These are phyloP conservation scores for Ypsolopha scabrella DNA, from an alignment of 2,888 invertebrate species.

Conservation along the genomic window DNA sequence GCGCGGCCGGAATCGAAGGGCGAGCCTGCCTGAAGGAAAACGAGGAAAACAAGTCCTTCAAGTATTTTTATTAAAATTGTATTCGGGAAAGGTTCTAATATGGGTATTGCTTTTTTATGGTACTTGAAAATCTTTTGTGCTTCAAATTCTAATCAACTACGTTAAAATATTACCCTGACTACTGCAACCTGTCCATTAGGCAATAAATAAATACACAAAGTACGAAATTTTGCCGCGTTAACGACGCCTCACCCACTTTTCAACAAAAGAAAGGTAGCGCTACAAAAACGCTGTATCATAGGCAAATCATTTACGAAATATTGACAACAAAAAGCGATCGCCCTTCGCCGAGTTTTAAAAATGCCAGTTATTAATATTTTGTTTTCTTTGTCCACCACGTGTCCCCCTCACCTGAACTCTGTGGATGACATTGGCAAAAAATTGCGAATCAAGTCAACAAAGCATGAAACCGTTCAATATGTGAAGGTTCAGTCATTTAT, in stretches of 20 bases:
- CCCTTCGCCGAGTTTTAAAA: slow-evolving; percentile 53
- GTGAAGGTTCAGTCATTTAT: slow-evolving; percentile 29
- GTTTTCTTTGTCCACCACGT: slow-evolving; percentile 66
- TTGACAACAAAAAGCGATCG: slow-evolving; percentile 64
- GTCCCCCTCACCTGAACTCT: slow-evolving; percentile 65
- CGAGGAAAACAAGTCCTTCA: too few species aligned
- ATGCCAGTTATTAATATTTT: slow-evolving; percentile 67
- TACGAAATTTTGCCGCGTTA: slow-evolving; percentile 39
- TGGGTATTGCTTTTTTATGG: too few species aligned
- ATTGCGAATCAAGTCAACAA: slow-evolving; percentile 16
- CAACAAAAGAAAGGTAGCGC: slow-evolving; percentile 44
- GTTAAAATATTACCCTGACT: slow-evolving; percentile 13
- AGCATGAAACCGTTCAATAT: slow-evolving; percentile 26
- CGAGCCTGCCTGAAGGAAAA: not conserved
- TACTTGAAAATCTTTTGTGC: too few species aligned
- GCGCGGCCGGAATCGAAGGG: not conserved
- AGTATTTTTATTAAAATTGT: too few species aligned
- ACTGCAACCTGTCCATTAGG: slow-evolving; percentile 58
- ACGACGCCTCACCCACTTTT: slow-evolving; percentile 40
- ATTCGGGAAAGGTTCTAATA: too few species aligned
- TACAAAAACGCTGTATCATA: slow-evolving; percentile 58
- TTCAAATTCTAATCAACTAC: not conserved
- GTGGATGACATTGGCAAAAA: slow-evolving; percentile 62
- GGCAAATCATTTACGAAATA: slow-evolving; percentile 68
- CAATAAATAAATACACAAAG: slow-evolving; percentile 55